Evolutionary conservation across 2,113 vertebrate genomes (phyloP).

Genomic region (Hassar affinis): DNA sequence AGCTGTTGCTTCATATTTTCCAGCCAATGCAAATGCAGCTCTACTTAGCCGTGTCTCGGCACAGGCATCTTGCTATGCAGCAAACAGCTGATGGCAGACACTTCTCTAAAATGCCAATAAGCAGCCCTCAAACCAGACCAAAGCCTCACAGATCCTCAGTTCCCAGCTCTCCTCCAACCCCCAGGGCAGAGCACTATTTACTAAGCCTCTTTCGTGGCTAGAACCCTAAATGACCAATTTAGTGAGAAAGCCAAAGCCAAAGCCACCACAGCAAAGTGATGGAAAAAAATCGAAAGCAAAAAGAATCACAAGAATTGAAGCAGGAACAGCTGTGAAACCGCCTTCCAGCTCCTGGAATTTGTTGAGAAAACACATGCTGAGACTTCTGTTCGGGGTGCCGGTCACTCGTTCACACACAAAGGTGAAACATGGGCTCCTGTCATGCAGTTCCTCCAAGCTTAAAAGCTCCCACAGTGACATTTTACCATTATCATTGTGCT

Average conservation of each 20-base stretch:
- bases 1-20: constrained; percentile 64
- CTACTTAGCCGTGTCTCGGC: constrained; percentile 71
- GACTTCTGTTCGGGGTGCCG: constrained; percentile 51
- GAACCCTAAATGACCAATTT: constrained; percentile 24
- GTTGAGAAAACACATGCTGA: constrained; percentile 49
- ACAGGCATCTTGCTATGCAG: constrained; percentile 66
- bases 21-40: constrained; percentile 72
- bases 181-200: constrained; percentile 5
- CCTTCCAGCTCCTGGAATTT: constrained; percentile 51
- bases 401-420: constrained; percentile 24
- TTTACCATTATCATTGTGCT: constrained; percentile 58
- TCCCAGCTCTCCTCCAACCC: constrained; percentile 10
- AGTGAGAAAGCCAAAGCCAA: constrained; percentile 19
- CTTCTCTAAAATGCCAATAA: constrained; percentile 64
- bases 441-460: constrained; percentile 19
- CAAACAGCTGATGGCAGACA: constrained; percentile 66
- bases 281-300: background rate
- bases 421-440: constrained; percentile 30
- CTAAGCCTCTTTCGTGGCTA: constrained; percentile 6
- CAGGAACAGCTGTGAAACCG: constrained; percentile 48
- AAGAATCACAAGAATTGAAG: constrained; percentile 34
- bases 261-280: constrained; percentile 27
- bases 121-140: constrained; percentile 54
- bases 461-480: constrained; percentile 56
- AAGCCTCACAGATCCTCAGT: constrained; percentile 8